Evolutionary conservation across 2,113 vertebrate genomes (phyloP), one percentile per base, ranked within the genome.

Genomic region (Puma concolor): DNA sequence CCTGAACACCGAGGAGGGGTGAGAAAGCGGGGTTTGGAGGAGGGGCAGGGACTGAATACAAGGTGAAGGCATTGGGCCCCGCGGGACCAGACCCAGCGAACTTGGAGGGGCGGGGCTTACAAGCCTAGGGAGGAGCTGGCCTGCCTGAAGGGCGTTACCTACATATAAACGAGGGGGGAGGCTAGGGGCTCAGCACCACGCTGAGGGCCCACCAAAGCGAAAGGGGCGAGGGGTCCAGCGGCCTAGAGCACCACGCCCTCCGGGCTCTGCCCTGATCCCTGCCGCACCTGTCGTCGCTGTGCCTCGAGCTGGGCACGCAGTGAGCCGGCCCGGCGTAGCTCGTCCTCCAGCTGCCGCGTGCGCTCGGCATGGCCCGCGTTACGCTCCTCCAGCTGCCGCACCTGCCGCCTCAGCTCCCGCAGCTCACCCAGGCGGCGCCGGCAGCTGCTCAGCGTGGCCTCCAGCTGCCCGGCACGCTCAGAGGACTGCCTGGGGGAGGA

Each of bases 271-370:
- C 10, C 17, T 2, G 0, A 27, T 33, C 13, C 48, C 64, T 31
- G 23, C 74, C 33, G 36, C 84, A 98, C 98, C 99, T 99, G 99
- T 97, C 98, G 98, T 98, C 99, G 99, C 98, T 99, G 99, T 54
- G 97, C 98, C 98, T 99, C 99, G 88, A 99, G 99, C 98, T 99
- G 99, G 60, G 88, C 97, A 11, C 99, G 99, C 64, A 99, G 98
- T 0, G 98, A 97, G 64, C 99, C 99, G 0, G 99, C 99, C 38
- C 99, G 93, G 57, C 99, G 99, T 21, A 99, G 99, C 97, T 99
- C 99, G 27, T 99, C 99, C 98, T 99, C 99, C 98, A 99, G 99
- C 98, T 99, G 99, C n/a, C 99, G 99, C 29, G 99, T 99, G 94
- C 99, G 99, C 98, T 99, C 99, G 84, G 99, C 99, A 94, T 99